phyloP scores from a whole-genome alignment of 2,113 vertebrate species.

The Falcunculus frontatus region DNA sequence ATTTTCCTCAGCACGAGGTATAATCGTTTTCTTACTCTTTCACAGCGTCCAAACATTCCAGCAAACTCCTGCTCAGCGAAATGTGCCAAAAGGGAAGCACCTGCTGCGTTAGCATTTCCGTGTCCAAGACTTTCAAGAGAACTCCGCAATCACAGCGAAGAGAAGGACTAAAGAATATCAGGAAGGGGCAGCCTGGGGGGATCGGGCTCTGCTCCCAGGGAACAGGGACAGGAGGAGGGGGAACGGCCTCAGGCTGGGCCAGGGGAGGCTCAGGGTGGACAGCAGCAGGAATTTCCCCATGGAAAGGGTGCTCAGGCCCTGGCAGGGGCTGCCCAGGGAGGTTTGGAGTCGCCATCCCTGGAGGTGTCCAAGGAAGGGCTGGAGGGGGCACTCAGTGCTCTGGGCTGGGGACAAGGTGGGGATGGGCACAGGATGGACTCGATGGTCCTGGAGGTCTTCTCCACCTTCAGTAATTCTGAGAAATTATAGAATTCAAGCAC shows the following conservation, averaged over 20 bases:
- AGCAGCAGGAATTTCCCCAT: not conserved
- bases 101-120: no score
- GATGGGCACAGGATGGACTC: rapidly evolving
- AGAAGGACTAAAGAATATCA: no score
- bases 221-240: not conserved
- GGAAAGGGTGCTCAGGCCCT: not conserved
- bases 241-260: not conserved
- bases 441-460: rapidly evolving
- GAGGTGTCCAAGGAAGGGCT: not conserved
- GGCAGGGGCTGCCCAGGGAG: not conserved
- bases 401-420: not conserved
- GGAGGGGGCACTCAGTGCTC: not conserved
- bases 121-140: no score
- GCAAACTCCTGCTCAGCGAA: no score
- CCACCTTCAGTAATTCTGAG: not conserved
- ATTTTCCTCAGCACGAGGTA: no score
- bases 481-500: not conserved
- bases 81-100: no score
- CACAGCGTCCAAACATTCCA: no score
- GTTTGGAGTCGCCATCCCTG: not conserved
- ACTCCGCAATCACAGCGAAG: no score
- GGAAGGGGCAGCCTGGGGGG: not conserved
- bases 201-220: not conserved
- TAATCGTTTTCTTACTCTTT: no score
- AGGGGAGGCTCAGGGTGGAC: not conserved